phyloP scores from a whole-genome alignment of 1,140 invertebrate species.

The Chlorops oryzae region DNA sequence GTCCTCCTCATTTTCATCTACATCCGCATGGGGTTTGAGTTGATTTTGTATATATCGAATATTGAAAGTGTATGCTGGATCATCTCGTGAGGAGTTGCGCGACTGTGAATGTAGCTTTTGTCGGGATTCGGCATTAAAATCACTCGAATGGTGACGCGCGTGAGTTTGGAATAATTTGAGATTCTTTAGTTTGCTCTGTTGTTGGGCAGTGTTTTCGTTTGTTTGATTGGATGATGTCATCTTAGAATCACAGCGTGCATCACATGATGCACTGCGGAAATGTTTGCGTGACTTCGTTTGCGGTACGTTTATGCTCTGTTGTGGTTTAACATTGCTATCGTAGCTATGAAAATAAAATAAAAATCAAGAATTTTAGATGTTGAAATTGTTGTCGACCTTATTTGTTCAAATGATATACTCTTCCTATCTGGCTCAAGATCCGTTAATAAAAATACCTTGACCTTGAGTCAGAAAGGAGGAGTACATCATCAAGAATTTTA shows the following conservation, averaged over 20 bases:
- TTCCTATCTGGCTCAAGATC: no score
- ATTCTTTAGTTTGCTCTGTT: slow-evolving; percentile 35
- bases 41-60: slow-evolving; percentile 46
- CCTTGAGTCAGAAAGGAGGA: no score
- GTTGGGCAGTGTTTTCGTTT: slow-evolving; percentile 20
- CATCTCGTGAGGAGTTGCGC: slow-evolving; percentile 33
- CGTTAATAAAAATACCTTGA: no score
- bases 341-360: no score
- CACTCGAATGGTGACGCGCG: slow-evolving; percentile 47
- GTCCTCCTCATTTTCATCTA: slow-evolving; percentile 40
- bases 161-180: slow-evolving; percentile 43
- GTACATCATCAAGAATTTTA: no score
- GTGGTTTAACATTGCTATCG: no score
- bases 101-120: slow-evolving; percentile 37
- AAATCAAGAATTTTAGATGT: no score
- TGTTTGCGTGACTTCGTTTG: slow-evolving; percentile 45
- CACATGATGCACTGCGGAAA: slow-evolving; percentile 45
- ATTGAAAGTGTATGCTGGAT: slow-evolving; percentile 21
- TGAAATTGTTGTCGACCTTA: no score
- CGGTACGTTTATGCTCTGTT: no score
- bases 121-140: slow-evolving; percentile 36
- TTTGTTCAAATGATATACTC: no score
- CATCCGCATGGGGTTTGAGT: slow-evolving; percentile 28
- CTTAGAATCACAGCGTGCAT: slow-evolving; percentile 42
- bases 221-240: slow-evolving; percentile 31